A percentile compares a stretch with the other conserved stretches of the same genome.
Conservation (phyloP, 2,888 invertebrate species). For the Tipula lateralis region DNA sequence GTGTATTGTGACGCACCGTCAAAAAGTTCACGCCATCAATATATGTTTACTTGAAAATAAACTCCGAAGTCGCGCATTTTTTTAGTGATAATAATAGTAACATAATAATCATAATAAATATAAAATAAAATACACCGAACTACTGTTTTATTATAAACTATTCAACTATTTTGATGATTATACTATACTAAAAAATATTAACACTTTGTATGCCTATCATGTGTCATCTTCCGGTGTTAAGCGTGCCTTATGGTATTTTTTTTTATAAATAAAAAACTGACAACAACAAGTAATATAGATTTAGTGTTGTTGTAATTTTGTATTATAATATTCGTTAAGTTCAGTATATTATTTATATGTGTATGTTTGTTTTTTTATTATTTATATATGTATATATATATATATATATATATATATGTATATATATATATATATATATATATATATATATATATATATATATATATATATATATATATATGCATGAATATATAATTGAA, state of each 20-base stretch:
- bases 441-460: not conserved
- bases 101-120: not conserved
- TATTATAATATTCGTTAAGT: not conserved
- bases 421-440: too few relatives aligned
- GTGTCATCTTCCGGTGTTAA: slow-evolving; percentile 37
- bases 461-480: not conserved
- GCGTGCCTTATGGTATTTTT: slow-evolving; percentile 35
- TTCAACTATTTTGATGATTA: not conserved
- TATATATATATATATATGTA: not conserved
- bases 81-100: not conserved
- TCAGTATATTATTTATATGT: not conserved
- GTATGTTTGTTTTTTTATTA: too few relatives aligned
- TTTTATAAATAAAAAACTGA: not conserved
- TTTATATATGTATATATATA: not conserved
- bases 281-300: not conserved
- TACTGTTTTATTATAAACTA: slow-evolving; percentile 19
- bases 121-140: not conserved
- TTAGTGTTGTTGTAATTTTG: not conserved
- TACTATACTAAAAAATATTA: slow-evolving; percentile 28
- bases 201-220: slow-evolving; percentile 36
- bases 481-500: not conserved
- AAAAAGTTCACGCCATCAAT: not conserved
- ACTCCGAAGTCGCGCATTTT: not conserved
- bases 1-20: not conserved
- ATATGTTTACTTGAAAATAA: not conserved